Conservation (phyloP, 2,797 vertebrate genomes). For the Amblyraja radiata region DNA sequence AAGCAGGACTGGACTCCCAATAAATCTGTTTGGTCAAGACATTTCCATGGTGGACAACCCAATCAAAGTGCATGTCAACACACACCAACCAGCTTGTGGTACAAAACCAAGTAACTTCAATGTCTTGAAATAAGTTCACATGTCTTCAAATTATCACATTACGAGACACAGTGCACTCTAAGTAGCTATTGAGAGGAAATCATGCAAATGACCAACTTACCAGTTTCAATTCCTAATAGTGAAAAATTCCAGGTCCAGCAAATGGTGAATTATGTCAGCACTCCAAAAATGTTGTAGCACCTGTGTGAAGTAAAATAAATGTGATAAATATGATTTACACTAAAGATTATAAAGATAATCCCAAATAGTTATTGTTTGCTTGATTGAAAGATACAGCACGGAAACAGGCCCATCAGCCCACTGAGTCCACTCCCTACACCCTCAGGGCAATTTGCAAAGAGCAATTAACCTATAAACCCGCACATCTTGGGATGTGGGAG, state of each 20-base stretch:
- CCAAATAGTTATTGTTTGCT: not conserved
- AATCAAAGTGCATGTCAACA: not conserved
- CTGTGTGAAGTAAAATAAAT: conserved; percentile 36
- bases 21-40: not conserved
- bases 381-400: too few species aligned
- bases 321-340: not conserved
- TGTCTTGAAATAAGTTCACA: not conserved
- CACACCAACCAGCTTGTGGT: not conserved
- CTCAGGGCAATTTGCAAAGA: too few species aligned
- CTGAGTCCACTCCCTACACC: too few species aligned
- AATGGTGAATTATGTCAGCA: conserved; percentile 11
- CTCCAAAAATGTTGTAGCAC: conserved; percentile 38
- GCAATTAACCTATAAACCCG: too few species aligned
- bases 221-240: not conserved
- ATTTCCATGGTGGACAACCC: not conserved
- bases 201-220: not conserved
- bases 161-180: not conserved
- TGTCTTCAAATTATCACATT: not conserved
- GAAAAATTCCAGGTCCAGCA: not conserved
- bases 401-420: too few species aligned
- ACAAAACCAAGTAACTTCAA: not conserved
- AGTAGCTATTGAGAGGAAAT: not conserved
- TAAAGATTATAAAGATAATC: not conserved
- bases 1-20: too few species aligned
- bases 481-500: too few species aligned